phyloP scores from a whole-genome alignment of 1,140 invertebrate genomes.

The Thrips palmi region DNA sequence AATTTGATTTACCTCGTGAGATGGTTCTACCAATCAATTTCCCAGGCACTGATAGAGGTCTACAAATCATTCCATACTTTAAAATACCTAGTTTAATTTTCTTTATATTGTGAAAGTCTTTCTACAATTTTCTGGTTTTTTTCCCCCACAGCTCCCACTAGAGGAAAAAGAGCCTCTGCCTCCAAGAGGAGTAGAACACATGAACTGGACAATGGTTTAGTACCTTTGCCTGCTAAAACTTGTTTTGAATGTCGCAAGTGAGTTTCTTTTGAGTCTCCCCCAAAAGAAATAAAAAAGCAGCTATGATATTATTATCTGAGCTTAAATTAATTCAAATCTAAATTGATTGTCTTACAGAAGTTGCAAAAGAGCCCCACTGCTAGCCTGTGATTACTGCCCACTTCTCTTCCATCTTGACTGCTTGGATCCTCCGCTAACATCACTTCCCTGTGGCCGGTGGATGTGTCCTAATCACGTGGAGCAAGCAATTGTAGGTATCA shows the following conservation, averaged over 20 bases:
- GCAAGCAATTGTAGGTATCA: constrained; percentile 51
- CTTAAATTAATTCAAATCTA: no score
- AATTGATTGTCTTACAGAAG: no score
- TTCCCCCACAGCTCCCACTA: constrained; percentile 17
- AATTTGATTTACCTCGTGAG: constrained; percentile 71
- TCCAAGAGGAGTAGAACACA: no score
- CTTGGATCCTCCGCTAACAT: constrained; percentile 74
- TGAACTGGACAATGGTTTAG: constrained; percentile 54
- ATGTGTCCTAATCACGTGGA: constrained; percentile 95
- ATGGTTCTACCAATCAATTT: constrained; percentile 57
- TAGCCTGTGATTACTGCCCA: constrained; percentile 88
- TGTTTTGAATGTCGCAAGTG: constrained; percentile 74
- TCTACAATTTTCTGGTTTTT: constrained; percentile 22
- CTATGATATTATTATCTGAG: no score
- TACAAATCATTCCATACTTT: neutral
- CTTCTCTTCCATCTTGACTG: constrained; percentile 84
- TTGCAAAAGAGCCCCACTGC: constrained; percentile 58
- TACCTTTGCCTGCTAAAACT: constrained; percentile 59
- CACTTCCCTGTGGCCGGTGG: constrained; percentile 71
- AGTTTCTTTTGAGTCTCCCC: no score
- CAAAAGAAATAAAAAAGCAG: no score
- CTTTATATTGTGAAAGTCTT: constrained; percentile 15
- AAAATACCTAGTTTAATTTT: neutral
- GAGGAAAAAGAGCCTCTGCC: constrained; percentile 29
- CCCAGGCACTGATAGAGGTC: constrained; percentile 54